Evolutionary conservation across 2,113 vertebrate species (phyloP), one percentile per base, ranked within the genome.

Genomic region (Platichthys flesus): DNA sequence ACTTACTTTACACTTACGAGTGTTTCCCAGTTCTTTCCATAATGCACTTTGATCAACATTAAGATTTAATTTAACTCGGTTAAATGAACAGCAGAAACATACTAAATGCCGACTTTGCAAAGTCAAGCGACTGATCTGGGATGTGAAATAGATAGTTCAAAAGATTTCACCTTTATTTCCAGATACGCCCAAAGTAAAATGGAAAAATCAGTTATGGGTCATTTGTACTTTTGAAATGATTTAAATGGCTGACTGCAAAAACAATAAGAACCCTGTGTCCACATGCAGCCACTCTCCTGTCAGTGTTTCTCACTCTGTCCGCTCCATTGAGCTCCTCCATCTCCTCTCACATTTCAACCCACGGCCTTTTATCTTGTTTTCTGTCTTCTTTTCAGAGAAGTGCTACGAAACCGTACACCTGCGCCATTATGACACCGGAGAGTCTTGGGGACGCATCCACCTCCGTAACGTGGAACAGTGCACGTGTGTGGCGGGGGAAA

Each of bases 381-480:
- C 18, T 77, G 65, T 77, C 45, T 20, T 52, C 54, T 62, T 80
- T 67, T 62, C 90, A 99, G 98, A 82, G 31, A 97, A 93, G 67
- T 99, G 98, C 89, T 97, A 96, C 55, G 97, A 99, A 64, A 86
- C 89, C 23, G 71, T 81, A 21, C 98, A 97, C 89, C 88, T 95
- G 0, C 94, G 90, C 71, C 83, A 94, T 86, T 96, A 98, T 90
- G 95, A 96, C 83, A 76, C 5, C 6, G 96, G 94, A 2, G 87
- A 84, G 35, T 95, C 86, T 47, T 99, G 98, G 98, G 90, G 95
- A 71, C 95, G 95, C 9, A 96, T 96, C 81, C 91, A 93, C 51
- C 72, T 85, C 16, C 96, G 95, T 14, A 91, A 16, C 0, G 95
- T 97, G 86, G 94, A 98, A 65, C 90, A 92, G 71, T 99, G 98